Conservation (phyloP, 2,888 invertebrate genomes). For the Gryllus longicercus region DNA sequence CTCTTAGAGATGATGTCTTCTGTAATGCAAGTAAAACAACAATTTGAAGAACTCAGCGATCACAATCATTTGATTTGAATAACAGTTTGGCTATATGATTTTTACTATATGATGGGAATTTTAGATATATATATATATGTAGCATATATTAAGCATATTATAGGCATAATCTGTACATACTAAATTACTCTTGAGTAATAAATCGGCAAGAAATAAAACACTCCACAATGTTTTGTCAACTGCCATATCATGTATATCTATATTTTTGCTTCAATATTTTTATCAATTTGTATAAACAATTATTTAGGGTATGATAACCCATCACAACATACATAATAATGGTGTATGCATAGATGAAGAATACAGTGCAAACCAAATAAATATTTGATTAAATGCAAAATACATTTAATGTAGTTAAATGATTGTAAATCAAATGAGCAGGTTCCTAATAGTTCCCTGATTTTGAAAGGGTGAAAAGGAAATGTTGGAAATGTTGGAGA, state of each 20-base stretch:
- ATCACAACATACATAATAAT: conserved; percentile 21
- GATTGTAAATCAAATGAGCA: neutral
- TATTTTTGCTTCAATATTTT: conserved; percentile 17
- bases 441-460: conserved; percentile 31
- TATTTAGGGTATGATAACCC: conserved; percentile 18
- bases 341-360: conserved; percentile 30
- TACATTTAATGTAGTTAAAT: conserved; percentile 17
- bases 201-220: conserved; percentile 3
- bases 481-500: conserved; percentile 26
- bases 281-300: conserved; percentile 17
- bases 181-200: conserved; percentile 11
- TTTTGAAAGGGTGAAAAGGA: conserved; percentile 31
- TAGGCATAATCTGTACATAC: conserved; percentile 11
- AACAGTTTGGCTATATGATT: neutral
- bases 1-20: conserved; percentile 3
- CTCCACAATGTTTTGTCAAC: conserved; percentile 17
- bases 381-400: conserved; percentile 29
- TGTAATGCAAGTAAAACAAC: neutral
- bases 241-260: conserved; percentile 17
- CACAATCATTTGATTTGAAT: conserved; percentile 17
- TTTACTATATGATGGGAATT: conserved; percentile 8
- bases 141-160: conserved; percentile 17
- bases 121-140: conserved; percentile 17
- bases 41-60: conserved; percentile 17
- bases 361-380: conserved; percentile 27